Base-by-base conservation (phyloP, 1,140 invertebrate species). In the Phymorhynchus buccinoides region DNA sequence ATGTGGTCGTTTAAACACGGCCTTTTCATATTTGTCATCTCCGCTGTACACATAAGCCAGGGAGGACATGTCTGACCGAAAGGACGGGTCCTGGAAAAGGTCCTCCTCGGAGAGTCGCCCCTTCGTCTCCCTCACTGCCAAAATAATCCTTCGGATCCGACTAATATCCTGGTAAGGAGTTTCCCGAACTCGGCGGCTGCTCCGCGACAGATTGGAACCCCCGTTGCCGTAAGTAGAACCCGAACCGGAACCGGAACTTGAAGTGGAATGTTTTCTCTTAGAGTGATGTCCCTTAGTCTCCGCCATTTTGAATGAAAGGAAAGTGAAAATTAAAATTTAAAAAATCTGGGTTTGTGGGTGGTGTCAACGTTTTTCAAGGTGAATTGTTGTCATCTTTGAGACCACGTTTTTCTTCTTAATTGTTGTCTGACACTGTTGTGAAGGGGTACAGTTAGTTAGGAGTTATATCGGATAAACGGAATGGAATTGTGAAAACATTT, bases 31-130 rank as follows among this genome's bases (percentile, higher is more conserved):
- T 52, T 91, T 89, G 85, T 92, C 91, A 62, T 92, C 92, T 9
- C 92, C 92, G 78, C 90, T 92, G 81, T 92, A 92, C 0, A 92
- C 92, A 71, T 92, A 92, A 0, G 90, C 91, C 52, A 92, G 79
- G 0, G 92, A 92, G 16, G 90, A 89, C 18, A 88, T 84, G 83
- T 92, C 91, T 16, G 92, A 90, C 9, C 91, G 90, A 83, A 92
- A 92, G 6, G 89, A 87, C 1, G 88, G 81, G 80, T 91, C 91
- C 9, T 84, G 62, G 79, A 90, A 91, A 14, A 90, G 84, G 66
- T 89, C 90, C 1, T 68, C 73, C 3, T 75, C n/a, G 7, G 84
- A 77, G 1, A 87, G 30, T 12, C 39, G 44, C 48, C 83, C 84
- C 44, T 86, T 85, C 4, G 79, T 22, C 7, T 87, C 77, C 32